Evolutionary conservation across 2,797 vertebrate species (phyloP), one percentile per base, ranked within the genome.

Genomic region (Sebastes alutus): DNA sequence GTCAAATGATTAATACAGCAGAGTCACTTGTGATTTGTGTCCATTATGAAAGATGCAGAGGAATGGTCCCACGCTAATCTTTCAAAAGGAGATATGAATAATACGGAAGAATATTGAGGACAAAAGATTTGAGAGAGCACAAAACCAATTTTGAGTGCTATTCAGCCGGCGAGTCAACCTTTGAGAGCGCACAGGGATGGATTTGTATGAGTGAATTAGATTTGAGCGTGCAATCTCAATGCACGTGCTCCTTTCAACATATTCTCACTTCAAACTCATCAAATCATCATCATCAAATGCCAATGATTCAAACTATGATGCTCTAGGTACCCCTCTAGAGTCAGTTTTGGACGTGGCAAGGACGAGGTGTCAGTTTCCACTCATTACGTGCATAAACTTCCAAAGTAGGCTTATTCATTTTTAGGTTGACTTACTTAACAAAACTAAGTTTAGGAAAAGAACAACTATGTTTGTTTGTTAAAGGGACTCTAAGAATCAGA

Each of bases 1-100:
- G 60, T 72, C 35, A 58, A 49, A 69, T 81, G 85, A 90, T 83
- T 77, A 86, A 81, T 74, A 75, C 33, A 60, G 52, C 75, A 33
- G 29, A 64, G 42, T 49, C 18, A 9, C 23, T 27, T 66, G 35
- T 87, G 64, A 84, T 83, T 70, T 76, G 67, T 72, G 54, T n/a
- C 5, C 54, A 54, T 25, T 77, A 49, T 77, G 29, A 73, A 46
- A 75, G 72, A 74, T 54, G 69, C 33, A 68, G 65, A 71, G 2
- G 29, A 80, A 69, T 32, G 10, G 46, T 12, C 27, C 33, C 32
- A 29, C 3, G 18, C 72, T 79, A 76, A 64, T 84, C 71, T 82
- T 67, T 80, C 33, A 72, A 46, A 79, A 73, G 42, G 22, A 69
- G 27, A 64, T 32, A 65, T 70, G 66, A 85, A 75, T 83, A 61